A percentile compares a stretch with the other conserved stretches of the same genome.
Conservation (phyloP, 2,888 invertebrate genomes). For the Orthosia gothica region DNA sequence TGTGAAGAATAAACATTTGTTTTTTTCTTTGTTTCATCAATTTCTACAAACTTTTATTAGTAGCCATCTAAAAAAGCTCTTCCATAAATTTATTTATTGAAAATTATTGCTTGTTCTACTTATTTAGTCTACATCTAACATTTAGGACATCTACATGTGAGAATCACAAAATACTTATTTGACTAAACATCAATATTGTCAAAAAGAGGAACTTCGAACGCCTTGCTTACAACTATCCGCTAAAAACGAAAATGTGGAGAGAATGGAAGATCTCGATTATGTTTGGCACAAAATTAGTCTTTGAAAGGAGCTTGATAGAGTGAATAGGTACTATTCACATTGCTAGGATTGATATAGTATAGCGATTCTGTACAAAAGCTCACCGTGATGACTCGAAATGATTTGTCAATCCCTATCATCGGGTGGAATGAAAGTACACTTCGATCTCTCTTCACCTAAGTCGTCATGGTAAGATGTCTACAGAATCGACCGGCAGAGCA, state of each 20-base stretch:
- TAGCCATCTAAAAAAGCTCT: constrained; percentile 13
- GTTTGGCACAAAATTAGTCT: constrained; percentile 54
- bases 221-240: constrained; percentile 59
- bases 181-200: constrained; percentile 83
- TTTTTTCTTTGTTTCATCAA: not conserved
- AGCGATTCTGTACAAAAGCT: no score
- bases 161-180: constrained; percentile 73
- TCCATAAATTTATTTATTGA: constrained; percentile 7
- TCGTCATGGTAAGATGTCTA: no score
- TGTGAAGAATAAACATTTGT: no score
- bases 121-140: constrained; percentile 60
- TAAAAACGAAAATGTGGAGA: constrained; percentile 41
- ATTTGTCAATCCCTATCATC: no score
- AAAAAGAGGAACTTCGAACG: constrained; percentile 85
- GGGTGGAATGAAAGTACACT: no score
- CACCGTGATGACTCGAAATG: no score
- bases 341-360: no score
- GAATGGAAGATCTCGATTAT: constrained; percentile 34
- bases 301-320: not conserved
- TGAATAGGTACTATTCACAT: not conserved
- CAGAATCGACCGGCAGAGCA: no score
- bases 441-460: no score
- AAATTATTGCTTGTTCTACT: constrained; percentile 49
- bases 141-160: constrained; percentile 58
- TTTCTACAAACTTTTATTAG: constrained; percentile 11